phyloP scores from a whole-genome alignment of 1,140 invertebrate species.

The Sycophila sp. region DNA sequence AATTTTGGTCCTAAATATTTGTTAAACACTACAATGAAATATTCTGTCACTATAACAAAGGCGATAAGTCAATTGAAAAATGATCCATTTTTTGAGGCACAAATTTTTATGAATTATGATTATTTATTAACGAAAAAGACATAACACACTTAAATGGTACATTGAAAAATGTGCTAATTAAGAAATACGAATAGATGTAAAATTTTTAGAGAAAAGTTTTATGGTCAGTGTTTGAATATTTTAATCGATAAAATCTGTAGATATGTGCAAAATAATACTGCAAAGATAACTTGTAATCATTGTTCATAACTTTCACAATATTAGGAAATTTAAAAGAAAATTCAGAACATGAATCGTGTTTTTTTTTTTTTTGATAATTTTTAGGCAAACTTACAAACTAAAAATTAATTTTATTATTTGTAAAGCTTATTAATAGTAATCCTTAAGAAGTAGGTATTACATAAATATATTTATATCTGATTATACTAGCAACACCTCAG shows the following conservation, averaged over 20 bases:
- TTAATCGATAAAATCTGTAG: constrained; percentile 11
- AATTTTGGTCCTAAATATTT: constrained; percentile 6
- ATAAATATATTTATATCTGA: too few species aligned
- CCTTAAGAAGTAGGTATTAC: too few species aligned
- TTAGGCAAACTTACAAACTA: too few species aligned
- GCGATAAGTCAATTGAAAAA: constrained; percentile 37
- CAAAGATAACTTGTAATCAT: constrained; percentile 19
- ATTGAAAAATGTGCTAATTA: constrained; percentile 29
- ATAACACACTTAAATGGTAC: constrained; percentile 32
- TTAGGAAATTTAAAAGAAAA: not conserved
- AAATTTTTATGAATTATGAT: constrained; percentile 3
- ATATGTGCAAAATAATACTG: constrained; percentile 17
- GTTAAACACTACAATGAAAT: not conserved
- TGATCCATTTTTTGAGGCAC: constrained; percentile 21
- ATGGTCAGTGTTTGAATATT: constrained; percentile 18
- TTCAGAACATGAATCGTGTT: not conserved
- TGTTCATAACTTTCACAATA: constrained; percentile 30
- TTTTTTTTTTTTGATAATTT: too few species aligned
- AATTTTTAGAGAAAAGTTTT: not conserved
- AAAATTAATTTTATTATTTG: too few species aligned
- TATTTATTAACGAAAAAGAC: not conserved
- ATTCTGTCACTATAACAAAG: constrained; percentile 15
- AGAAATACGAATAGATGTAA: constrained; percentile 15
- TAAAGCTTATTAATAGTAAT: too few species aligned
- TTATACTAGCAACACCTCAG: too few species aligned